Conservation (phyloP, 1,140 invertebrate genomes). For the Glomeris maerens region DNA sequence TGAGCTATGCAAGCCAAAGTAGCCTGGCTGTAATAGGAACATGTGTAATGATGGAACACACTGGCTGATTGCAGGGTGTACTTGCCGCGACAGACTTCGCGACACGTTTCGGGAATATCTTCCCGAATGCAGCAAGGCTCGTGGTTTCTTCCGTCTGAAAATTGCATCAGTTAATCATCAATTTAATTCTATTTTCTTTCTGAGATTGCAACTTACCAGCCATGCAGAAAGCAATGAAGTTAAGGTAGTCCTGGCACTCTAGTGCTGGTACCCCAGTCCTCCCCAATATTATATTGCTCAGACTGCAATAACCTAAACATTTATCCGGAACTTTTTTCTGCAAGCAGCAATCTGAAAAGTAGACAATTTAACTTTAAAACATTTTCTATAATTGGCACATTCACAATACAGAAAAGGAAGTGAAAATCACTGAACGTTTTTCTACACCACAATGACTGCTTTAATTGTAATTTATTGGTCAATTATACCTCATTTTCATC, state of each 20-base stretch:
- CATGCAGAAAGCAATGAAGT: slow-evolving; percentile 51
- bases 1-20: slow-evolving; percentile 64
- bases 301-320: slow-evolving; percentile 63
- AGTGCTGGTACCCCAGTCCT: slow-evolving; percentile 60
- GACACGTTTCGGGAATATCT: slow-evolving; percentile 62
- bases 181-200: no score
- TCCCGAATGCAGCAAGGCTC: slow-evolving; percentile 65
- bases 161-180: not conserved
- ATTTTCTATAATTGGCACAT: no score
- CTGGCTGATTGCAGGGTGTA: slow-evolving; percentile 68
- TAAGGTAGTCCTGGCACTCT: slow-evolving; percentile 58
- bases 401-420: not conserved
- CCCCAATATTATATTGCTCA: slow-evolving; percentile 63
- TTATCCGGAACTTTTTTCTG: slow-evolving; percentile 45
- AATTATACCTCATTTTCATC: no score
- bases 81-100: slow-evolving; percentile 67
- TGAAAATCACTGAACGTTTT: no score
- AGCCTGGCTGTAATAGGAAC: slow-evolving; percentile 61
- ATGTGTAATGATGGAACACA: slow-evolving; percentile 66
- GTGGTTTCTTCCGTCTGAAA: slow-evolving; percentile 58
- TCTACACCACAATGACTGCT: no score
- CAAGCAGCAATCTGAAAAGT: slow-evolving; percentile 46
- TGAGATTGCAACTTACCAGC: no score
- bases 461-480: no score
- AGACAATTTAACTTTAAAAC: not conserved